Evolutionary conservation across 2,797 vertebrate species (phyloP).

Genomic region (Taenioides sp.): DNA sequence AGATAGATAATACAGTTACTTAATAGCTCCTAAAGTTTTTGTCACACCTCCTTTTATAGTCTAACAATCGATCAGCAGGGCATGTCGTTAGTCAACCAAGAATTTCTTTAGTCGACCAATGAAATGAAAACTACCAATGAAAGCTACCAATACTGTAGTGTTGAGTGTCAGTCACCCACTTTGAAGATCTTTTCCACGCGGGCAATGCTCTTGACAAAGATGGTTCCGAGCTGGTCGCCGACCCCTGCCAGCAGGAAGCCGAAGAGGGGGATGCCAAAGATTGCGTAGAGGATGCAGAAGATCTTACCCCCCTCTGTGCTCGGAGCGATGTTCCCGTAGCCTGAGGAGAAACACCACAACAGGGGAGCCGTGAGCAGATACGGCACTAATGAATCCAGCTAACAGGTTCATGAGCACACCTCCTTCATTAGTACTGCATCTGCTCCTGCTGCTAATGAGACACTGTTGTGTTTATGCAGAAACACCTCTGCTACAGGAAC

Average conservation of each 20-base stretch:
- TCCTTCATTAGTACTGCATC: background rate
- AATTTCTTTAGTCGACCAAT: no score
- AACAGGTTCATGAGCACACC: constrained; percentile 4
- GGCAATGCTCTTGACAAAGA: constrained; percentile 95
- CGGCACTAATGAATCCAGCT: background rate
- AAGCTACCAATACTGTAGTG: no score
- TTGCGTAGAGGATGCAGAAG: constrained; percentile 96
- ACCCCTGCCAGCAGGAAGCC: constrained; percentile 95
- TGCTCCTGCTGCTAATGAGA: background rate
- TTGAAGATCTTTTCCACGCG: constrained; percentile 95
- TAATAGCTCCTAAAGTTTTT: no score
- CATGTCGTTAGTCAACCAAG: no score
- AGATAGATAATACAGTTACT: no score
- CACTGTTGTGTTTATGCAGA: background rate
- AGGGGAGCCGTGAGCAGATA: background rate
- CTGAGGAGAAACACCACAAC: constrained; percentile 30
- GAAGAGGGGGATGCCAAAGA: constrained; percentile 96
- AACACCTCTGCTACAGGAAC: constrained; percentile 1
- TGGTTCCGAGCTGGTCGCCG: constrained; percentile 97
- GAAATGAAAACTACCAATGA: no score
- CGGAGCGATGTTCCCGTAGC: constrained; percentile 79
- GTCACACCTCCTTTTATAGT: no score
- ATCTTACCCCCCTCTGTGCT: constrained; percentile 95
- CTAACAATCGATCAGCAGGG: no score
- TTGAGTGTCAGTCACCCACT: constrained; percentile 75